Evolutionary conservation across 2,888 invertebrate genomes (phyloP).

Genomic region (Caenorhabditis sp.): DNA sequence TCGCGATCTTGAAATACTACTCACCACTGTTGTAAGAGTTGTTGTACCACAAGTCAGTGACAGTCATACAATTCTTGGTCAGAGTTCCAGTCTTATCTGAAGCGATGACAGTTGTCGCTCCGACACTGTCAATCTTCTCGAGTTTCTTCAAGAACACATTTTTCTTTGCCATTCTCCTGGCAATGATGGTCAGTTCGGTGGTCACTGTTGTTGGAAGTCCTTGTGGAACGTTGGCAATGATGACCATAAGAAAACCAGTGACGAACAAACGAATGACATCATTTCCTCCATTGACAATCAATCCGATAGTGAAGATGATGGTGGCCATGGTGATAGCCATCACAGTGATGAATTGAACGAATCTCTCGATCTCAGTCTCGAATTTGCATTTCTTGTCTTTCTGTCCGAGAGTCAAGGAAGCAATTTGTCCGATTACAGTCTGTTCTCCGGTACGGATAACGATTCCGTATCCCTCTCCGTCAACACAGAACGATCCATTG

Average conservation of each 20-base stretch:
- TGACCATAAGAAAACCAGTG: conserved; percentile 76
- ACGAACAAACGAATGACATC: conserved; percentile 75
- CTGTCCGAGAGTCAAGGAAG: conserved; percentile 72
- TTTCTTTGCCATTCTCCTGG: conserved; percentile 72
- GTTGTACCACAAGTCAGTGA: conserved; percentile 75
- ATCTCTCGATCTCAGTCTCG: conserved; percentile 75
- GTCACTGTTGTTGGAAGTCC: conserved; percentile 74
- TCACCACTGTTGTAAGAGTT: conserved; percentile 66
- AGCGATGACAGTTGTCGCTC: conserved; percentile 71
- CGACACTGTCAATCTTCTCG: conserved; percentile 73
- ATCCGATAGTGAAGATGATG: conserved; percentile 72
- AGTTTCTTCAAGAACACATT: conserved; percentile 75
- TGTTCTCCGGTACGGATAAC: conserved; percentile 74
- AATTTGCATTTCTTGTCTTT: conserved; percentile 70
- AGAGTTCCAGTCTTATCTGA: conserved; percentile 74
- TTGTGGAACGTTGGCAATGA: conserved; percentile 78
- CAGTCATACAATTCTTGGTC: conserved; percentile 75
- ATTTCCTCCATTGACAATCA: conserved; percentile 67
- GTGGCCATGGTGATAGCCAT: conserved; percentile 76
- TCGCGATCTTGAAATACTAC: conserved; percentile 3
- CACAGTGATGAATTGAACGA: conserved; percentile 76
- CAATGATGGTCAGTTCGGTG: conserved; percentile 74
- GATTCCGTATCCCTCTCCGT: conserved; percentile 78
- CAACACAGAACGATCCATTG: conserved; percentile 79
- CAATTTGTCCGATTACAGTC: conserved; percentile 77